Evolutionary conservation across 2,797 vertebrate species (phyloP).

Genomic region (Hafferia zeledoni): DNA sequence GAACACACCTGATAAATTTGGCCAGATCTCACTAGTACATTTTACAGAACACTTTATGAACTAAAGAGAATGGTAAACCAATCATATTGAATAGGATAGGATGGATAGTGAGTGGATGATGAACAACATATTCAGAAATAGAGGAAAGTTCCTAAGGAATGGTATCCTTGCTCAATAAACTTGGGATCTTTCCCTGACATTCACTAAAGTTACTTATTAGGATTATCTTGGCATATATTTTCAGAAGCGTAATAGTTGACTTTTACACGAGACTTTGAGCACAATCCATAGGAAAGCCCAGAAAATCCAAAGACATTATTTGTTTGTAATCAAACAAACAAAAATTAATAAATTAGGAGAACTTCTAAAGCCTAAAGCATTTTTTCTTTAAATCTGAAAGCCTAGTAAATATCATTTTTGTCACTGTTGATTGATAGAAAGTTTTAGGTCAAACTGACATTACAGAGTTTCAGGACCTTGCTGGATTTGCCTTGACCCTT

Average conservation of each 20-base stretch:
- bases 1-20: neutral
- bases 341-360: neutral
- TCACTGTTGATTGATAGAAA: neutral
- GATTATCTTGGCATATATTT: neutral
- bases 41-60: neutral
- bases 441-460: neutral
- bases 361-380: neutral
- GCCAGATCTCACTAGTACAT: neutral
- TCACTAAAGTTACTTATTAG: neutral
- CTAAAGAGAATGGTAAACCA: neutral
- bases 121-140: neutral
- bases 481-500: neutral
- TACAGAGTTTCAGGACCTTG: neutral
- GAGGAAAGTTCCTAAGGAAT: neutral
- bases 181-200: neutral
- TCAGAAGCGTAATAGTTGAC: neutral
- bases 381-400: neutral
- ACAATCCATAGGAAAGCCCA: fast-evolving
- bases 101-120: neutral
- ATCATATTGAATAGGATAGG: neutral
- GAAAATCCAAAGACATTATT: neutral
- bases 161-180: neutral
- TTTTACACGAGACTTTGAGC: neutral
- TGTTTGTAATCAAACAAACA: neutral
- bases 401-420: neutral